Evolutionary conservation across 2,113 vertebrate genomes (phyloP).

Genomic region (Ahaetulla prasina): DNA sequence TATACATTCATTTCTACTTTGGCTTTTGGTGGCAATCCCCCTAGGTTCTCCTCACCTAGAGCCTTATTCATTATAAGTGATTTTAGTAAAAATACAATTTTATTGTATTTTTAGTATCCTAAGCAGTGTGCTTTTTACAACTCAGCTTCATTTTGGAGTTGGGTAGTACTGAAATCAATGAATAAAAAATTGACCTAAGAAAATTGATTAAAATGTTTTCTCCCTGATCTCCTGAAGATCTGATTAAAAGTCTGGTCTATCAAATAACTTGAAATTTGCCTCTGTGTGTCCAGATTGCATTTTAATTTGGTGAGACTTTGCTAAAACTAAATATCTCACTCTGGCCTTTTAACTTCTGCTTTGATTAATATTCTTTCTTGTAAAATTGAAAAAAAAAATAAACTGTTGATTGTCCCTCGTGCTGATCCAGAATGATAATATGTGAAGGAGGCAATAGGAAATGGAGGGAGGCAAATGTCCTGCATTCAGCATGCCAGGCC

Average conservation of each 20-base stretch:
- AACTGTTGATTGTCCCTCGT: not conserved
- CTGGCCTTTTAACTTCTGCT: slow-evolving; percentile 1
- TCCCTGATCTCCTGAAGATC: not conserved
- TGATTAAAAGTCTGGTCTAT: not conserved
- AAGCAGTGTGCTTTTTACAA: not conserved
- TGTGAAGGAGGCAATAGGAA: not conserved
- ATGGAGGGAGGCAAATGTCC: not conserved
- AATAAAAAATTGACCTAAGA: not conserved
- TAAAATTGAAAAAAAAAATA: not conserved
- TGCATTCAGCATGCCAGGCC: not conserved
- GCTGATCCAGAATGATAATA: not conserved
- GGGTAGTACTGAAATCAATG: not conserved
- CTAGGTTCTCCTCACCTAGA: not conserved
- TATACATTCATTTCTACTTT: not conserved
- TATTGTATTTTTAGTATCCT: not conserved
- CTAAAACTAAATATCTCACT: not conserved
- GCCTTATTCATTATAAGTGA: not conserved
- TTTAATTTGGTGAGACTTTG: not conserved
- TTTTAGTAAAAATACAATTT: not conserved
- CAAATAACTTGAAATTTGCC: not conserved
- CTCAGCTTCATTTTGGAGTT: not conserved
- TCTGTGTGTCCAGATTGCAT: not conserved
- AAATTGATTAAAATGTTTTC: not conserved
- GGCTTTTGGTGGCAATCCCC: not conserved
- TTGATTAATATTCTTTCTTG: slow-evolving; percentile 28